Base-by-base conservation (phyloP, 2,113 vertebrate species). In the Copsychus sechellarum region DNA sequence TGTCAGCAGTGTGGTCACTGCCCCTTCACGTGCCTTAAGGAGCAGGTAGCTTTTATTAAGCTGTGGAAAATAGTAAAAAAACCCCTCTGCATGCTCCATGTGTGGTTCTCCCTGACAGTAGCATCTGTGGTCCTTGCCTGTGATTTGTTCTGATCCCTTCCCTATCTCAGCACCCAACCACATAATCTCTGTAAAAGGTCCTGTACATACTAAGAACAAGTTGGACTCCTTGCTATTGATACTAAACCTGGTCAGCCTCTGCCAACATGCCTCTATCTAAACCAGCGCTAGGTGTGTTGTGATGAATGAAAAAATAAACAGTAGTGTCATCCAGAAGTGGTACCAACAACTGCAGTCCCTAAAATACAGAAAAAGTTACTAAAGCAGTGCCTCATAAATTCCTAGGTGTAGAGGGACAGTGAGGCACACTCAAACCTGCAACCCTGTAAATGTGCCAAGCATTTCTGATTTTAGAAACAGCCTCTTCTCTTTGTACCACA, bases 81-180 rank as follows among this genome's bases (percentile, higher is more conserved):
- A 20, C 0, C 18, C 6, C 15, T 77, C 38, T 72, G 66, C 7
- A 33, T 57, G 65, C 25, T 88, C 25, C 11, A 13, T 8, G 8
- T 65, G 26, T 70, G 22, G 21, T 57, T 93, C 21, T 81, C 19
- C 8, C 13, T 48, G 51, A 50, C 24, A 17, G 53, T 51, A 0
- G 0, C 5, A 5, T 24, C 22, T 83, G 67, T 69, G 26, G 33
- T 62, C 47, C 16, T 42, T 77, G 58, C 26, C 34, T 66, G 5
- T 76, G 29, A 62, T 28, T 57, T 36, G 58, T 66, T 70, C 34
- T 43, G 45, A 61, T 88, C 33, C 38, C 11, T 77, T 45, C 34
- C 11, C 40, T 47, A 1, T 54, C 38, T 70, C 5, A 0, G 58
- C 17, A 29, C 29, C 9, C 12, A 28, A 21, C 33, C 1, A 0